Base-by-base conservation (phyloP, 2,797 vertebrate species). In the Melanotaenia pygmaea region DNA sequence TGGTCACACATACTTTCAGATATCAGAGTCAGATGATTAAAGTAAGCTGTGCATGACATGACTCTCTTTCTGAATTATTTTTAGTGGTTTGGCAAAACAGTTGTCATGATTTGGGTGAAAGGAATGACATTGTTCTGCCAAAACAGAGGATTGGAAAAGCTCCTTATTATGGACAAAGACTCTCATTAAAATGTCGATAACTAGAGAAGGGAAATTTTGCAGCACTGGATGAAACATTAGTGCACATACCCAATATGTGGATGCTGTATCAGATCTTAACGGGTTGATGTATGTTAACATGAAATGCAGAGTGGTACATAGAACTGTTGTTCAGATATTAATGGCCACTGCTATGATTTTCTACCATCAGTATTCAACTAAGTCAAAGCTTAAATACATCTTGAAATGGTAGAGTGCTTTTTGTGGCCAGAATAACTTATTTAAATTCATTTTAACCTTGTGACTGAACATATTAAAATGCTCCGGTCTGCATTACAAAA, bases 41-140 rank as follows among this genome's bases (percentile, higher is more conserved):
- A 28, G 50, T 71, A 2, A 1, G 24, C 38, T 11, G 30, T 64
- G 28, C 14, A 37, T 69, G 43, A 62, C 8, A 10, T 61, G 64
- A 64, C 60, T 79, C 24, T 47, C 24, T 14, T 18, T 67, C 16
- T 14, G n/a, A 54, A 18, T 9, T 72, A 22, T 60, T 71, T 34
- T 0, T 47, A 26, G 43, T 32, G 18, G 13, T 78, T 70, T 72
- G 18, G 47, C 22, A 53, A 84, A 84, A 76, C 60, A 54, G 28
- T 61, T 11, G 12, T 59, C 20, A 37, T 73, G 30, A 68, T 56
- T 73, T 57, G 30, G 37, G 63, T 38, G 40, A 22, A 61, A 73
- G 47, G 18, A 76, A 70, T 16, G 59, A 53, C 9, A 0, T 56
- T 35, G 4, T 30, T 67, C 43, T 67, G 62, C 66, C 79, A 78